Conservation (phyloP, 2,113 vertebrate species). For the Chionodraco myersi region DNA sequence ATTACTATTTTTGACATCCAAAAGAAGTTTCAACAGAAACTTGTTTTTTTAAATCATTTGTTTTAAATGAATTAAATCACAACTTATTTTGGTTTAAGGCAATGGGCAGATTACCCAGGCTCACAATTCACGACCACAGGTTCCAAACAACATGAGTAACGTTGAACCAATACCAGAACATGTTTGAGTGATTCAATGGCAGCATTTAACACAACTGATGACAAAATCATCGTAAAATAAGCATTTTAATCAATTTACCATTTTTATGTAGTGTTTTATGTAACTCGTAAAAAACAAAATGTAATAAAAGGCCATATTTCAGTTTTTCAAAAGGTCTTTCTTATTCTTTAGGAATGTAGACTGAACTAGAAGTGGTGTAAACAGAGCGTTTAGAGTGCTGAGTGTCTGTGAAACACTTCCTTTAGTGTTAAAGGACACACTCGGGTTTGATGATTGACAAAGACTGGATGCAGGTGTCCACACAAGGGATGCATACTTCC, state of each 20-base stretch:
- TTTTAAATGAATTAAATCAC: neutral
- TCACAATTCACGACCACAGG: neutral
- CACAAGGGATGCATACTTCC: slow-evolving; percentile 15
- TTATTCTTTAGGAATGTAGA: neutral
- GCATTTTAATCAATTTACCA: too few species aligned
- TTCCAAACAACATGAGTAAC: neutral
- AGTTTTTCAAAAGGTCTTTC: neutral
- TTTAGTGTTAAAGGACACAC: slow-evolving; percentile 23
- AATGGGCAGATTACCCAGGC: neutral
- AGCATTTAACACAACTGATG: neutral
- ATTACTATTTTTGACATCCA: neutral
- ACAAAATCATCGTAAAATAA: neutral
- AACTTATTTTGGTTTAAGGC: neutral
- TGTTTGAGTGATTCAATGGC: neutral
- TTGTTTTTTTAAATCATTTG: too few species aligned
- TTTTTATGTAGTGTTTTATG: too few species aligned
- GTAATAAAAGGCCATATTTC: neutral
- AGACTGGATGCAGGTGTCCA: slow-evolving; percentile 49
- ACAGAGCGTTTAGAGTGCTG: neutral
- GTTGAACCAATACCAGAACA: neutral
- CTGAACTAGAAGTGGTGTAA: neutral
- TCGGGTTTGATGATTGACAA: slow-evolving; percentile 34
- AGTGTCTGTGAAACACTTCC: slow-evolving; percentile 23
- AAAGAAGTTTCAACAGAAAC: neutral
- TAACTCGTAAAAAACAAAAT: neutral